phyloP scores from a whole-genome alignment of 1,140 invertebrate species.

The Monochamus saltuarius region DNA sequence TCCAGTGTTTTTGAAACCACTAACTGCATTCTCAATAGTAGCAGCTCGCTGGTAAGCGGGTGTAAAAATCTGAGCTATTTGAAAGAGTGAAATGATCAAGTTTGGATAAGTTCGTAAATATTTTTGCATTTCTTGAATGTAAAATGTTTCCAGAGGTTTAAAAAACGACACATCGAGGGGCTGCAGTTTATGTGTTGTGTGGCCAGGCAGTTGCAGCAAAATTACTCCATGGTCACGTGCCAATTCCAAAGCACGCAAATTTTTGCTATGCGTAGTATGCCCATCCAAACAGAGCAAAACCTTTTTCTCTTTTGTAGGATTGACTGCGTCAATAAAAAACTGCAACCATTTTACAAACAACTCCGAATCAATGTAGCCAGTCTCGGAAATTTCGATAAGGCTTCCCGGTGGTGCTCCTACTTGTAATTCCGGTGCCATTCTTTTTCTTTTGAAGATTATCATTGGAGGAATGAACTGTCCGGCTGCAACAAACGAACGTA shows the following conservation, averaged over 20 bases:
- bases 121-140: too few relatives aligned
- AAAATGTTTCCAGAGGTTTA: too few relatives aligned
- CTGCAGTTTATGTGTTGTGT: constrained; percentile 40
- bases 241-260: constrained; percentile 26
- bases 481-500: constrained; percentile 32
- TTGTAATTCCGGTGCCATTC: constrained; percentile 10
- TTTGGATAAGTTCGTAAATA: too few relatives aligned
- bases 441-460: constrained; percentile 39
- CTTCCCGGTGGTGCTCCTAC: constrained; percentile 22
- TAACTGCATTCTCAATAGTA: too few relatives aligned
- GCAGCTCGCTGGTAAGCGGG: too few relatives aligned
- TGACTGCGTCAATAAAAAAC: constrained; percentile 27
- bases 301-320: constrained; percentile 30
- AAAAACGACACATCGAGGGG: constrained; percentile 50
- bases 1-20: too few relatives aligned
- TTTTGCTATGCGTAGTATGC: constrained; percentile 37
- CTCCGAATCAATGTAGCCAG: constrained; percentile 38
- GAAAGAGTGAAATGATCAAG: too few relatives aligned
- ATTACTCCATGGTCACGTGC: constrained; percentile 27
- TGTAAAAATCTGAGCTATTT: too few relatives aligned
- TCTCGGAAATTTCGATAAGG: constrained; percentile 24
- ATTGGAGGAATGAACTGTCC: constrained; percentile 44
- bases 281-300: constrained; percentile 44
- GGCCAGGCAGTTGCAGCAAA: constrained; percentile 28
- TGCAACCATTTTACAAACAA: constrained; percentile 36